Base-by-base conservation (phyloP, 2,113 vertebrate genomes). In the Thymallus thymallus region DNA sequence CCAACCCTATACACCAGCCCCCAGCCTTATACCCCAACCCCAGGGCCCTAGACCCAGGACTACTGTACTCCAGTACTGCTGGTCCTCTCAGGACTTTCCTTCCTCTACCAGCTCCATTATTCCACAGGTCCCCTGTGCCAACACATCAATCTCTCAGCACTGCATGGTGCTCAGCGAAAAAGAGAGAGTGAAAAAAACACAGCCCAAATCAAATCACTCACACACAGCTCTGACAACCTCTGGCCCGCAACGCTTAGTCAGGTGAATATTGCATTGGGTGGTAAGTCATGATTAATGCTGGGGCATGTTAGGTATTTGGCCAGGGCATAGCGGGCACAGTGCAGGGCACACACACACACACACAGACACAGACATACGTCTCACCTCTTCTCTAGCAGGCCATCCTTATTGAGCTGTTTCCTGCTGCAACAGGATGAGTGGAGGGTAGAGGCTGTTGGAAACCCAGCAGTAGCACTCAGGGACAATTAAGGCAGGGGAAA, bases 211-310 rank as follows among this genome's bases (percentile, higher is more conserved):
- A 14, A 16, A 16, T 65, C 63, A 30, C 63, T 14, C 68, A 51
- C 18, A 30, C 22, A 12, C n/a, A 56, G 46, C 29, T 35, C 35
- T 22, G 20, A 63, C 10, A 41, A 32, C 35, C 30, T 68, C 65
- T 83, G 79, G 45, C 80, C 84, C 32, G 51, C 75, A 76, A 73
- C 80, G 85, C 86, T 89, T 61, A 75, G 72, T 79, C 79, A 86
- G 84, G 90, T 88, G 86, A 81, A 81, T 85, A 89, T 85, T 83
- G 71, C 79, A 83, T 77, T 70, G 85, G 75, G 78, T 78, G 75
- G 67, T 81, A 84, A 80, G 75, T 85, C 74, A 79, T 88, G 87
- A 88, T 91, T 89, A 87, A 89, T 90, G 85, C 87, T 76, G 74
- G 76, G 74, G 84, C 80, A 80, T 87, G 83, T 84, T 87, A 82